These are phyloP conservation scores for Tuta absoluta DNA, from an alignment of 2,888 invertebrate species.

Conservation along the genomic window DNA sequence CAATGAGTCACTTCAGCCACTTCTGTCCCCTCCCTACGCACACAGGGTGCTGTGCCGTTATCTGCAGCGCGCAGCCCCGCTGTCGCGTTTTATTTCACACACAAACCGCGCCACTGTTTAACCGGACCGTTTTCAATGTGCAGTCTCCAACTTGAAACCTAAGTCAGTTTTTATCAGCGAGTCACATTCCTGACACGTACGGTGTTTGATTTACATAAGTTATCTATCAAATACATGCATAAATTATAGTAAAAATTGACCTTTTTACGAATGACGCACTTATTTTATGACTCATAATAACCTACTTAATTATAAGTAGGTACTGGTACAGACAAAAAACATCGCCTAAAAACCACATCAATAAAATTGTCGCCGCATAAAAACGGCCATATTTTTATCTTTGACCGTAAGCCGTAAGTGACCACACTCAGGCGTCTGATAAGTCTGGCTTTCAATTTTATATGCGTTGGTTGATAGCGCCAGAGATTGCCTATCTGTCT, in stretches of 20 bases:
- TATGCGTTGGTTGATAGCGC: slow-evolving; percentile 56
- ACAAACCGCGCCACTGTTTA: slow-evolving; percentile 30
- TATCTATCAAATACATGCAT: background rate
- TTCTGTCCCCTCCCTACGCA: slow-evolving; percentile 12
- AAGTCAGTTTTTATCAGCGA: slow-evolving; percentile 31
- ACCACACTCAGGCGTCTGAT: slow-evolving; percentile 49
- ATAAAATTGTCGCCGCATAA: slow-evolving; percentile 4
- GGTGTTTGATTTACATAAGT: background rate
- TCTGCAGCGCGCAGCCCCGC: slow-evolving; percentile 51
- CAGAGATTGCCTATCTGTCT: slow-evolving; percentile 41
- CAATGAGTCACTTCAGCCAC: background rate
- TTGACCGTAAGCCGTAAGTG: slow-evolving; percentile 41
- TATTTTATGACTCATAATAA: no score
- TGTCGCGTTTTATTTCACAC: slow-evolving; percentile 56
- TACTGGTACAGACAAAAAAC: background rate
- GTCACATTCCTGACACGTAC: background rate
- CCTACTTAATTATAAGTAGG: no score
- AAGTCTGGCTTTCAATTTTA: slow-evolving; percentile 62
- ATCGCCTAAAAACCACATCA: slow-evolving; percentile 6
- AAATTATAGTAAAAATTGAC: background rate
- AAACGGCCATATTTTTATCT: slow-evolving; percentile 19
- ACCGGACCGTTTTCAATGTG: slow-evolving; percentile 29
- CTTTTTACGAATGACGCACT: no score
- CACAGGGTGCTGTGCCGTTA: slow-evolving; percentile 38
- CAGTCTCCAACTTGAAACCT: slow-evolving; percentile 27